phyloP scores from a whole-genome alignment of 2,113 vertebrate species.

The Vireo altiloquus region DNA sequence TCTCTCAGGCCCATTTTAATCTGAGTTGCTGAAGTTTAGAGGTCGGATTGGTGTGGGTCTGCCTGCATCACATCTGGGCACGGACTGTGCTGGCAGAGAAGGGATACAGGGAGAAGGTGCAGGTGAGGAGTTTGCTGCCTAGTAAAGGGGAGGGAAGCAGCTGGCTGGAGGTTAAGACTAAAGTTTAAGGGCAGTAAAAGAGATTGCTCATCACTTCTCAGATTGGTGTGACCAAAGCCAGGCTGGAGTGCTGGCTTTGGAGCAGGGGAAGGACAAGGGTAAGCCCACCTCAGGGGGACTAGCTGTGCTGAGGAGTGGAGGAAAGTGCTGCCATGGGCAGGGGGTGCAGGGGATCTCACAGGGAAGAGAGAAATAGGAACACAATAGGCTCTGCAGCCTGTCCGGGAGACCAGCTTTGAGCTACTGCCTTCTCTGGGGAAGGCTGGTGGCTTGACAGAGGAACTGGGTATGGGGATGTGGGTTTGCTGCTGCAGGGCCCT shows the following conservation, averaged over 20 bases:
- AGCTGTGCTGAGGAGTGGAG: background rate
- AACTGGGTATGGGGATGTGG: background rate
- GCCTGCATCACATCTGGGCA: background rate
- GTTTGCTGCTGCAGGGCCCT: background rate
- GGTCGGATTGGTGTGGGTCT: background rate
- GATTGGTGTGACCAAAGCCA: background rate
- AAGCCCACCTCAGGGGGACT: fast-evolving
- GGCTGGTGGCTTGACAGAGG: background rate
- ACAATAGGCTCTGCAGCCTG: background rate
- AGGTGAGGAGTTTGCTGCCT: background rate
- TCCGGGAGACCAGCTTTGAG: background rate
- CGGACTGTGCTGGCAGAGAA: background rate
- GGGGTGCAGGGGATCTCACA: background rate
- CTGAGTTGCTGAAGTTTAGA: background rate
- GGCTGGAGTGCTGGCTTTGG: background rate
- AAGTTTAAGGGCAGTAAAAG: background rate
- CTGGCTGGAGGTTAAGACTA: background rate
- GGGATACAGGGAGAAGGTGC: background rate
- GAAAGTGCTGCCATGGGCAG: background rate
- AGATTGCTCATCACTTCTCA: background rate
- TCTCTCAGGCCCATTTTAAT: background rate
- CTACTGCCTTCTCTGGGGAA: background rate
- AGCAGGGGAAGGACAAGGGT: background rate
- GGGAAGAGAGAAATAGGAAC: background rate
- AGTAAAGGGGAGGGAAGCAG: background rate